A percentile compares a stretch with the other conserved stretches of the same genome.
Conservation (phyloP, 2,113 vertebrate genomes). For the Trematocara macrostoma region DNA sequence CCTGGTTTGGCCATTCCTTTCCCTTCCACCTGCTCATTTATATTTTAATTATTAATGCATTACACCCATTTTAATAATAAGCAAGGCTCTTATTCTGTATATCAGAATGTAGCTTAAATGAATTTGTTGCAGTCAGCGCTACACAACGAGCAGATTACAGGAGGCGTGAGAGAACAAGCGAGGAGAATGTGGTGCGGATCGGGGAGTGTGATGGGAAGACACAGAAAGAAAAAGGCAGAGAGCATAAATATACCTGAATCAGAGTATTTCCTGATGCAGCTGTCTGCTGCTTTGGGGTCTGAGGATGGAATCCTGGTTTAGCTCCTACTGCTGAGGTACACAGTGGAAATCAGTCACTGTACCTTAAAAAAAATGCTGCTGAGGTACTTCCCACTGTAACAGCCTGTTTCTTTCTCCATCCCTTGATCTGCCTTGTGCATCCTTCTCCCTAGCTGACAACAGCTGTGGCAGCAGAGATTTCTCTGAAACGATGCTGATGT, state of each 20-base stretch:
- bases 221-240: conserved; percentile 10
- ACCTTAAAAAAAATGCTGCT: conserved; percentile 38
- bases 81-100: neutral
- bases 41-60: conserved; percentile 47
- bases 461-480: conserved; percentile 38
- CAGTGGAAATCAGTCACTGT: conserved; percentile 52
- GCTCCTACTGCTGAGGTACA: conserved; percentile 35
- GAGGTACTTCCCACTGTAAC: conserved; percentile 19
- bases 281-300: conserved; percentile 55
- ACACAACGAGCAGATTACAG: conserved; percentile 1
- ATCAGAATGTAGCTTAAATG: neutral
- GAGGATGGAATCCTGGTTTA: conserved; percentile 47
- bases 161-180: neutral
- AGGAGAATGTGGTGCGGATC: conserved; percentile 9
- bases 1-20: conserved; percentile 45
- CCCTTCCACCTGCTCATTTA: conserved; percentile 49
- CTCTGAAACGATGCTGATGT: conserved; percentile 45
- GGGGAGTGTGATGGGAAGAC: neutral
- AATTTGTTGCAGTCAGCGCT: neutral
- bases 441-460: conserved; percentile 53
- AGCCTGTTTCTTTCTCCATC: conserved; percentile 15
- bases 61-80: conserved; percentile 24
- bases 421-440: conserved; percentile 42
- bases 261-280: conserved; percentile 48
- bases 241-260: conserved; percentile 51